Evolutionary conservation across 2,888 invertebrate species (phyloP).

Genomic region (Boloria selene): DNA sequence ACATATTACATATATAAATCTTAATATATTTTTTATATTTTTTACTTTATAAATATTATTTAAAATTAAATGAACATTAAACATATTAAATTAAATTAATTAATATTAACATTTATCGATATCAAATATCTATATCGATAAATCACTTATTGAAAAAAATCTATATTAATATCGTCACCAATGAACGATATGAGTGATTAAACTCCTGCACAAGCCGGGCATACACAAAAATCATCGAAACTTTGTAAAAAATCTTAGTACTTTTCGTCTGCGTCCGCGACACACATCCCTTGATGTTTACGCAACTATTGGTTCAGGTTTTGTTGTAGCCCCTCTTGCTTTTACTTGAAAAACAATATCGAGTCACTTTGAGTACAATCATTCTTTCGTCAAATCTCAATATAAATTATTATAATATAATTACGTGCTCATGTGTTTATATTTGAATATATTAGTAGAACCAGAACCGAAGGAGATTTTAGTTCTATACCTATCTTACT

Average conservation of each 20-base stretch:
- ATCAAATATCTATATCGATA: too few relatives aligned
- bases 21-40: too few relatives aligned
- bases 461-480: slow-evolving; percentile 24
- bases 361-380: slow-evolving; percentile 37
- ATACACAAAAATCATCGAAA: slow-evolving; percentile 55
- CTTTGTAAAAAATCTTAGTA: slow-evolving; percentile 51
- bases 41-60: too few relatives aligned
- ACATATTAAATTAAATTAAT: too few relatives aligned
- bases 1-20: too few relatives aligned
- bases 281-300: slow-evolving; percentile 44
- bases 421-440: slow-evolving; percentile 17
- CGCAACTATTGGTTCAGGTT: slow-evolving; percentile 61
- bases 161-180: too few relatives aligned
- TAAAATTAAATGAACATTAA: too few relatives aligned
- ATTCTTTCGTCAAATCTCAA: slow-evolving; percentile 8
- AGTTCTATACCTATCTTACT: neutral
- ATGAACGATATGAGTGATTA: neutral
- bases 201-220: slow-evolving; percentile 5
- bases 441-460: slow-evolving; percentile 25
- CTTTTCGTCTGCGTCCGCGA: slow-evolving; percentile 45
- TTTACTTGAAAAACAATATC: slow-evolving; percentile 74
- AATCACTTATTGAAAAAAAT: too few relatives aligned
- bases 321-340: slow-evolving; percentile 71
- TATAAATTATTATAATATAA: slow-evolving; percentile 4
- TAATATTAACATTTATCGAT: too few relatives aligned